Evolutionary conservation across 2,113 vertebrate genomes (phyloP).

Genomic region (Melanerpes formicivorus): DNA sequence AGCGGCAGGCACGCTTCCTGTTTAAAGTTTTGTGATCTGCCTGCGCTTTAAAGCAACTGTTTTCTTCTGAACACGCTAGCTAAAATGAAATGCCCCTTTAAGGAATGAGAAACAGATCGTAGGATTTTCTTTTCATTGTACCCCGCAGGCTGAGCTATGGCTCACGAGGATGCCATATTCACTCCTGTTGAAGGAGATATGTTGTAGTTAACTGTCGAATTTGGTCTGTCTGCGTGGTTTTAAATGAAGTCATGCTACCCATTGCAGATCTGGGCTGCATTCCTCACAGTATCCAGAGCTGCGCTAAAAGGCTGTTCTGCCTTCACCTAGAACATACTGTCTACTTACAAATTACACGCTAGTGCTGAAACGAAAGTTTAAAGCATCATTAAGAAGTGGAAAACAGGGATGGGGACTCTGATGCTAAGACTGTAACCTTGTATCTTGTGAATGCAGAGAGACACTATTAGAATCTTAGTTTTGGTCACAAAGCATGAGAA

Average conservation of each 20-base stretch:
- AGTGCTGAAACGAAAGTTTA: neutral
- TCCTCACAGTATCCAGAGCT: neutral
- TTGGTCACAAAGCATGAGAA: neutral
- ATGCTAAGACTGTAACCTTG: neutral
- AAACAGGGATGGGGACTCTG: neutral
- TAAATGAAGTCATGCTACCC: neutral
- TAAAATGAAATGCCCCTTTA: neutral
- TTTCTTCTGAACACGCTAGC: neutral
- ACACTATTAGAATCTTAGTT: neutral
- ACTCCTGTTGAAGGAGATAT: accelerated
- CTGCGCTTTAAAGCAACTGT: neutral
- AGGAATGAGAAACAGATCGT: neutral
- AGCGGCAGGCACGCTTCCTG: conserved; percentile 42
- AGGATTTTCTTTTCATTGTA: accelerated
- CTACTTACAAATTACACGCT: accelerated
- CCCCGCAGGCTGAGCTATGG: accelerated
- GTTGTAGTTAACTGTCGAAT: accelerated
- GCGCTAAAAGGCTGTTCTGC: neutral
- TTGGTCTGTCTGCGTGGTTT: neutral
- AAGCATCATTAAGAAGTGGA: neutral
- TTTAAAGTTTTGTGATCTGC: neutral
- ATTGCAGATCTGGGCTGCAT: neutral
- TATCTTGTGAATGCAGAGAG: too few species aligned
- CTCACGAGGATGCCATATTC: accelerated
- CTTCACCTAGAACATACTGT: neutral